Evolutionary conservation across 2,797 vertebrate genomes (phyloP).

Genomic region (Phrynocephalus vlangalii): DNA sequence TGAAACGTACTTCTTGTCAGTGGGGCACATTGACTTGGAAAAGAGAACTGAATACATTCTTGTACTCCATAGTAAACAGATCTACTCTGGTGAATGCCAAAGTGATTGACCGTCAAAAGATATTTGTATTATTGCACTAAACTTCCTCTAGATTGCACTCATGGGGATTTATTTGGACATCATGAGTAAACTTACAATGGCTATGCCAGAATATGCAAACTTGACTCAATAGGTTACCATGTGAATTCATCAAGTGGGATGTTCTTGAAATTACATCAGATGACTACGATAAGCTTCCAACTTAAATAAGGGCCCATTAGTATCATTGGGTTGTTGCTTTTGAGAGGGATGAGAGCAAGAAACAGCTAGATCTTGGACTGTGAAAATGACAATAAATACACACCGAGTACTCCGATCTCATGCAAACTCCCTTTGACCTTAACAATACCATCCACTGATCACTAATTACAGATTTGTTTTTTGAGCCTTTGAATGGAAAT

Average conservation of each 20-base stretch:
- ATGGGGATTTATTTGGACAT: background rate
- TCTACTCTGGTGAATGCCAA: background rate
- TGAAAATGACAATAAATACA: background rate
- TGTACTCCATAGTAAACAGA: background rate
- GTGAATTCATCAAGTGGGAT: slow-evolving; percentile 39
- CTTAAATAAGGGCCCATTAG: slow-evolving; percentile 50
- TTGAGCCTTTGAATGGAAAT: slow-evolving; percentile 47
- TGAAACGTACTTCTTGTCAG: background rate
- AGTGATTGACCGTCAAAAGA: background rate
- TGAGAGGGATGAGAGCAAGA: background rate
- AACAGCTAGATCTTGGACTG: slow-evolving; percentile 11
- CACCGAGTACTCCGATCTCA: slow-evolving; percentile 12
- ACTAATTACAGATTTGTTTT: slow-evolving; percentile 37
- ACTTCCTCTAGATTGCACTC: background rate
- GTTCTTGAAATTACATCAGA: slow-evolving; percentile 41
- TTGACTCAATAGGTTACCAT: background rate
- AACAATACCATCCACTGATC: slow-evolving; percentile 39
- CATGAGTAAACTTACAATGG: background rate
- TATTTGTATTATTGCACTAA: background rate
- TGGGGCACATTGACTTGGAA: background rate
- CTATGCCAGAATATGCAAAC: background rate
- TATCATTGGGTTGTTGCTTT: slow-evolving; percentile 4
- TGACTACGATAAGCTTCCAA: slow-evolving; percentile 41
- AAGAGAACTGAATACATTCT: background rate
- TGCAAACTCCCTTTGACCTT: slow-evolving; percentile 13